phyloP scores from a whole-genome alignment of 2,888 invertebrate species.

The Chaetoderma sp. region DNA sequence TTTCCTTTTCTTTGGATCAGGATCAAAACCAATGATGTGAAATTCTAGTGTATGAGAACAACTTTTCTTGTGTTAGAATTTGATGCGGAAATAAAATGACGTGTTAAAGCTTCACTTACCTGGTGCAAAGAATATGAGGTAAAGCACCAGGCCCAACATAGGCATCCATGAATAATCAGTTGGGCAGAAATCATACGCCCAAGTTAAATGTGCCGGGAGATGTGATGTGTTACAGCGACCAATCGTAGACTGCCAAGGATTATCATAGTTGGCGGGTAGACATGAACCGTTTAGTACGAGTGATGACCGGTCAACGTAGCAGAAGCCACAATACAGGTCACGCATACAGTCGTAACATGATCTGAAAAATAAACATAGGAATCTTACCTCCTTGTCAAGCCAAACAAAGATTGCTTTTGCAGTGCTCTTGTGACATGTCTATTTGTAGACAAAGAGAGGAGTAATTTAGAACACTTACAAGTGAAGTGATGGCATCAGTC shows the following conservation, averaged over 20 bases:
- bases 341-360: slow-evolving; percentile 70
- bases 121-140: slow-evolving; percentile 72
- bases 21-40: no score
- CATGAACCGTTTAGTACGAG: slow-evolving; percentile 64
- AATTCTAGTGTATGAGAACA: no score
- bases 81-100: no score
- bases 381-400: no score
- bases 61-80: no score
- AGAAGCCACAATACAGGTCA: slow-evolving; percentile 71
- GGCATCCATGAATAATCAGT: slow-evolving; percentile 69
- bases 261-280: slow-evolving; percentile 57
- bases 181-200: slow-evolving; percentile 71
- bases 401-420: no score
- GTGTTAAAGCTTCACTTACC: slow-evolving; percentile 43
- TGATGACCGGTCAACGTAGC: slow-evolving; percentile 57
- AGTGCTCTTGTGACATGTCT: no score
- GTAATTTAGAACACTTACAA: no score
- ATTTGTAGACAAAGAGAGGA: no score
- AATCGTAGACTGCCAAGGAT: slow-evolving; percentile 54
- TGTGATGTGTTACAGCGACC: slow-evolving; percentile 61
- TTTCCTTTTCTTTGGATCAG: no score
- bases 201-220: slow-evolving; percentile 52
- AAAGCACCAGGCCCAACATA: slow-evolving; percentile 70
- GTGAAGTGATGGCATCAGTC: no score
- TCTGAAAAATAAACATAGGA: slow-evolving; percentile 47